A percentile compares a stretch with the other conserved stretches of the same genome.
Conservation (phyloP, 37 sponge, comb jelly and placozoan species). For the Chondrilla cf. caribensis region DNA sequence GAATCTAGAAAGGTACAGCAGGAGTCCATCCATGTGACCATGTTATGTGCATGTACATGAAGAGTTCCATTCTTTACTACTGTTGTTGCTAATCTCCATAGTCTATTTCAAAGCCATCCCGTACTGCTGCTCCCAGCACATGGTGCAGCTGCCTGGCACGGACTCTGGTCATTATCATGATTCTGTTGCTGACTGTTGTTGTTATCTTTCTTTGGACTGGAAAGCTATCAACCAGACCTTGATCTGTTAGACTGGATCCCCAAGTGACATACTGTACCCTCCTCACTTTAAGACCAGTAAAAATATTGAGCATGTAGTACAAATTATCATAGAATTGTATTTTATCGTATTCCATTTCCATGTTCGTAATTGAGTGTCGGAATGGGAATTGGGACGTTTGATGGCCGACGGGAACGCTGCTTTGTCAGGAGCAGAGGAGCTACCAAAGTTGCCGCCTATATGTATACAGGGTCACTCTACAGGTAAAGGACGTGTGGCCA, state of each 20-base stretch:
- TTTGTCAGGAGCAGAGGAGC: constrained; percentile 59
- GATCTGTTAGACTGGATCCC: background rate
- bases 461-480: constrained; percentile 58
- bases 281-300: too few relatives aligned
- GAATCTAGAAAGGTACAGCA: too few relatives aligned
- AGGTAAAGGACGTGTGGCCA: constrained; percentile 42
- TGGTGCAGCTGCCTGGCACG: background rate
- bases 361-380: too few relatives aligned
- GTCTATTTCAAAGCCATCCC: background rate
- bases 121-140: too few relatives aligned
- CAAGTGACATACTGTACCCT: background rate
- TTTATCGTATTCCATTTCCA: too few relatives aligned
- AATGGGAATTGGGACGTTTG: too few relatives aligned
- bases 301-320: too few relatives aligned
- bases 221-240: too few relatives aligned
- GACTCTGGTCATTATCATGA: background rate
- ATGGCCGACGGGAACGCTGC: background rate
- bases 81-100: background rate
- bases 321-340: too few relatives aligned
- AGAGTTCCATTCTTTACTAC: too few relatives aligned
- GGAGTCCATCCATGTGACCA: too few relatives aligned
- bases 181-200: background rate
- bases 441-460: constrained; percentile 41
- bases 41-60: too few relatives aligned
- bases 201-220: background rate